These are phyloP conservation scores for Dysidea cf. avara DNA, from an alignment of 37 sponge, comb jelly and placozoan species.

Conservation along the genomic window DNA sequence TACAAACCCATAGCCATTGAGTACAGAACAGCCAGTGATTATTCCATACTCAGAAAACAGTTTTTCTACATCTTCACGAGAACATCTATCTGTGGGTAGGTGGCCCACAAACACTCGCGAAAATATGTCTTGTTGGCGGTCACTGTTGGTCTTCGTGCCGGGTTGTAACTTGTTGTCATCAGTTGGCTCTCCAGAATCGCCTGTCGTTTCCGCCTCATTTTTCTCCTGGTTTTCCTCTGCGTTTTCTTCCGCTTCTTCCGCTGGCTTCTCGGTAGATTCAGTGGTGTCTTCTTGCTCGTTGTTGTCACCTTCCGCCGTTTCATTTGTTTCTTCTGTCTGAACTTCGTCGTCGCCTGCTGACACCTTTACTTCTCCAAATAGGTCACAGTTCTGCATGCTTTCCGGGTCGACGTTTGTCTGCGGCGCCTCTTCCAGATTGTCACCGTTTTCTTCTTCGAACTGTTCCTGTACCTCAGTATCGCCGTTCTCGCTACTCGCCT, in stretches of 20 bases:
- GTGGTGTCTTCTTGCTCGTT: not conserved
- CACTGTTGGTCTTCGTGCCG: too few relatives aligned
- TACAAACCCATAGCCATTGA: slow-evolving; percentile 70
- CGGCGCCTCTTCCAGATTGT: too few relatives aligned
- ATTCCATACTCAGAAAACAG: slow-evolving; percentile 44
- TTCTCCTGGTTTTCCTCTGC: not conserved
- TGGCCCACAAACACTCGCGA: slow-evolving; percentile 63
- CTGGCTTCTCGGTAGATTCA: not conserved
- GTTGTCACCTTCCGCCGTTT: not conserved
- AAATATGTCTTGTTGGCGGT: too few relatives aligned
- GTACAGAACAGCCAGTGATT: slow-evolving; percentile 24
- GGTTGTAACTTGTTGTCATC: too few relatives aligned
- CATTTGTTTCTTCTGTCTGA: not conserved
- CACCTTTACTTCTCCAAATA: too few relatives aligned
- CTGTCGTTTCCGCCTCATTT: not conserved
- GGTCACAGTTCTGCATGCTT: too few relatives aligned
- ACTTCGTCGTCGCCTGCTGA: not conserved
- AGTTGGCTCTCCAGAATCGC: too few relatives aligned
- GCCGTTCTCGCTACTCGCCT: not conserved
- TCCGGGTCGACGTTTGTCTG: too few relatives aligned
- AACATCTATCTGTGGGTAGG: slow-evolving; percentile 31
- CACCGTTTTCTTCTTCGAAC: not conserved
- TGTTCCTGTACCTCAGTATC: not conserved
- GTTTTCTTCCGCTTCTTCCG: not conserved
- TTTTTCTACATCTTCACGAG: slow-evolving; percentile 13